Conservation (phyloP, 2,797 vertebrate species). For the Scleropages formosus region DNA sequence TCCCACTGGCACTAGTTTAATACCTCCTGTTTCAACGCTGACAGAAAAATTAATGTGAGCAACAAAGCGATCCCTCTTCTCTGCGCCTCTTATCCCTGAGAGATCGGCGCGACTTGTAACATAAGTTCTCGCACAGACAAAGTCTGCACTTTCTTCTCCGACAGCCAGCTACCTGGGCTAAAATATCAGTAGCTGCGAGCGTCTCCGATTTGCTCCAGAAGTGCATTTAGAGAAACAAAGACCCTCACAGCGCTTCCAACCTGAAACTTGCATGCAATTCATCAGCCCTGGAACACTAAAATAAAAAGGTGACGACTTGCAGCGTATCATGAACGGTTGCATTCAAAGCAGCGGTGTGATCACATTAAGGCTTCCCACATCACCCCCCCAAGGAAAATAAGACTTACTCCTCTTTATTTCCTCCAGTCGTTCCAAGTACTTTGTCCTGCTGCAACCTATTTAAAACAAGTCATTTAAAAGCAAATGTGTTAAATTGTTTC, state of each 20-base stretch:
- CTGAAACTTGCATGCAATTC: neutral
- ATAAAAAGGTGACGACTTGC: neutral
- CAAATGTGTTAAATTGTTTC: too few species aligned
- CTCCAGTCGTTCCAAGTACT: conserved; percentile 74
- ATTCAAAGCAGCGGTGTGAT: conserved; percentile 15
- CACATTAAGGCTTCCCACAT: neutral
- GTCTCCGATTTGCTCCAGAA: conserved; percentile 47
- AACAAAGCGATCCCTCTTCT: conserved; percentile 46
- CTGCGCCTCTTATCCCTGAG: conserved; percentile 71
- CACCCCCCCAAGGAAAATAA: neutral
- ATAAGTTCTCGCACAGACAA: conserved; percentile 58
- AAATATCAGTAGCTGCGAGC: conserved; percentile 51
- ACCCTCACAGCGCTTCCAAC: conserved; percentile 4
- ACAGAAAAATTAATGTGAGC: conserved; percentile 72
- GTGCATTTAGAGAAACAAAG: conserved; percentile 19
- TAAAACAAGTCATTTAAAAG: conserved; percentile 16
- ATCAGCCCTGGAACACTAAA: neutral
- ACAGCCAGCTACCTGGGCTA: conserved; percentile 41
- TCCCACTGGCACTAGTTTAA: conserved; percentile 27
- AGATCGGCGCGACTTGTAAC: conserved; percentile 60
- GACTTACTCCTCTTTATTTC: conserved; percentile 77
- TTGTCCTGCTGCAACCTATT: conserved; percentile 72
- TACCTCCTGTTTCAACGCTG: conserved; percentile 61
- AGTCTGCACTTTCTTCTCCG: conserved; percentile 51
- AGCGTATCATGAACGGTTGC: neutral